These are phyloP conservation scores for Chelonus insularis DNA, from an alignment of 1,140 invertebrate genomes.

Conservation along the genomic window DNA sequence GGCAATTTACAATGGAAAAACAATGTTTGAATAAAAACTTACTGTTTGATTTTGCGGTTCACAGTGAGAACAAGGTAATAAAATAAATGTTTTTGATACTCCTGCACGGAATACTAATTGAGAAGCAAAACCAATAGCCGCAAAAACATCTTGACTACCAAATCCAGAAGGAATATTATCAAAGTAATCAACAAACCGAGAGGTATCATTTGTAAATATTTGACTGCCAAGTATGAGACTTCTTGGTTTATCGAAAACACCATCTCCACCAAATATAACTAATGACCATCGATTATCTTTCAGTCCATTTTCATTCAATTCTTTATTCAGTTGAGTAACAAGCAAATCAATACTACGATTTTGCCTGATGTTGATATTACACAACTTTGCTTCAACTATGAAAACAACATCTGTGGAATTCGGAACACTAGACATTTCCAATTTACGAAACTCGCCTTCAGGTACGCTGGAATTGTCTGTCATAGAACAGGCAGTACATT, in stretches of 20 bases:
- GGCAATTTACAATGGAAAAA: no score
- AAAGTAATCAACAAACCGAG: constrained; percentile 66
- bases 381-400: constrained; percentile 82
- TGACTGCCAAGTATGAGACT: constrained; percentile 69
- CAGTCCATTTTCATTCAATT: constrained; percentile 66
- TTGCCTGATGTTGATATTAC: constrained; percentile 70
- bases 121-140: constrained; percentile 74
- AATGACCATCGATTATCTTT: constrained; percentile 76
- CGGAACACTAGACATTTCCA: constrained; percentile 62
- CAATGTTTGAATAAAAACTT: no score
- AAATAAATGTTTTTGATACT: constrained; percentile 80
- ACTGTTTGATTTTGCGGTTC: constrained; percentile 70
- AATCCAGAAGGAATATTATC: constrained; percentile 66
- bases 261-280: constrained; percentile 77
- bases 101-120: constrained; percentile 80
- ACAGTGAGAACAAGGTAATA: constrained; percentile 80
- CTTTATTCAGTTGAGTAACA: constrained; percentile 67
- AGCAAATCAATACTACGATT: constrained; percentile 71
- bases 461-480: constrained; percentile 67
- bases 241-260: constrained; percentile 70
- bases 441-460: constrained; percentile 71
- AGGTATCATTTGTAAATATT: constrained; percentile 64
- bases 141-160: constrained; percentile 72
- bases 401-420: constrained; percentile 82
- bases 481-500: constrained; percentile 71